Evolutionary conservation across 2,113 vertebrate species (phyloP).

Genomic region (Loxodonta africana): DNA sequence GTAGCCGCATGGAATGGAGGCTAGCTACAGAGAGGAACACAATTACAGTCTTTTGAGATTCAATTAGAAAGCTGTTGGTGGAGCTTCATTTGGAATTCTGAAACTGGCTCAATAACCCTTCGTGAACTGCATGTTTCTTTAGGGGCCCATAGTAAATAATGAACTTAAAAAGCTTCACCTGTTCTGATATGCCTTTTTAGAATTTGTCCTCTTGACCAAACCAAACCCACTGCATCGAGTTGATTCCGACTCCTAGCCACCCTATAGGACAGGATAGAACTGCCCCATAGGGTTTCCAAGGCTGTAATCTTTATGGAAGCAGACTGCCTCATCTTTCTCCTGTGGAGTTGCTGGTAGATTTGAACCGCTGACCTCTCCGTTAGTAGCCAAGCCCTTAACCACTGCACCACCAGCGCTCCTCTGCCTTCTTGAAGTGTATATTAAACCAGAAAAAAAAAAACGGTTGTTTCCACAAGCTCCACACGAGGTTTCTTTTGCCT

Average conservation of each 20-base stretch:
- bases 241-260: no score
- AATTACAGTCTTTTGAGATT: conserved; percentile 83
- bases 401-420: no score
- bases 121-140: conserved; percentile 80
- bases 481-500: background rate
- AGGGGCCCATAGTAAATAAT: conserved; percentile 80
- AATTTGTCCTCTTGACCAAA: conserved; percentile 1
- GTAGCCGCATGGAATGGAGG: conserved; percentile 84
- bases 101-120: conserved; percentile 84
- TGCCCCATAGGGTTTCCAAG: no score
- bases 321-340: no score
- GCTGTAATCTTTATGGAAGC: no score
- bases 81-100: conserved; percentile 76
- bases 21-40: conserved; percentile 81
- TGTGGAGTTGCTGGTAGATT: no score
- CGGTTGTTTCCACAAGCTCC: background rate
- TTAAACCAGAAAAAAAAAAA: conserved; percentile 13
- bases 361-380: no score
- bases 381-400: no score
- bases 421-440: background rate
- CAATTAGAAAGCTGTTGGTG: conserved; percentile 86
- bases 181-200: conserved; percentile 17
- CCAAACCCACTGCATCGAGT: no score
- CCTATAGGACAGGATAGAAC: no score
- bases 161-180: conserved; percentile 76